Evolutionary conservation across 2,797 vertebrate species (phyloP).

Genomic region (Oreortyx pictus): DNA sequence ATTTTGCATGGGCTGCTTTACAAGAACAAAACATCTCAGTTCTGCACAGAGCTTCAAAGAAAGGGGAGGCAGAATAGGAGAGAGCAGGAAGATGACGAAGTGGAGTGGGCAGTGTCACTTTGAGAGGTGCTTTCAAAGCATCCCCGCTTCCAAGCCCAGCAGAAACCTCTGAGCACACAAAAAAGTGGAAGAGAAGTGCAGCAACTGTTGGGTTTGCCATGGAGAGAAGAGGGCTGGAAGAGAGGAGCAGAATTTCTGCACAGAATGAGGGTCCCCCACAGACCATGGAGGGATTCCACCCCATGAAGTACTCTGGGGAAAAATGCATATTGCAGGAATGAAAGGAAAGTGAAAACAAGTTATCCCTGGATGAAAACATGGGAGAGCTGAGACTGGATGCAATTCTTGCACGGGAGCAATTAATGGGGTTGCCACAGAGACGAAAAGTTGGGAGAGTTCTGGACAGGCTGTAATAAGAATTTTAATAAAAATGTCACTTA

Average conservation of each 20-base stretch:
- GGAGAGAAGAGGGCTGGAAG: background rate
- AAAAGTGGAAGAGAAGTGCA: background rate
- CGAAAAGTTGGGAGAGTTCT: background rate
- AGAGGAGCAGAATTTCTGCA: background rate
- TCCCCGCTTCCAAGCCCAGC: background rate
- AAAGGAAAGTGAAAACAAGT: background rate
- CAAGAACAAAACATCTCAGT: conserved; percentile 49
- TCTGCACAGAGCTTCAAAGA: background rate
- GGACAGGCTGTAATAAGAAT: background rate
- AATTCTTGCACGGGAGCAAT: background rate
- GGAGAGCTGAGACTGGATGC: background rate
- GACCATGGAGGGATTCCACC: background rate
- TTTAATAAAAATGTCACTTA: too few species aligned
- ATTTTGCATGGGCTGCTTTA: conserved; percentile 50
- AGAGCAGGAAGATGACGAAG: background rate
- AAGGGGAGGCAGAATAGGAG: background rate
- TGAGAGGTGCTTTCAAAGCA: background rate
- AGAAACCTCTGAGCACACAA: background rate
- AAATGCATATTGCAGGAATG: background rate
- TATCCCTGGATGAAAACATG: background rate
- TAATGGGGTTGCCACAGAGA: background rate
- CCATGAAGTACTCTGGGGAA: background rate
- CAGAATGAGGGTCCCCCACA: background rate
- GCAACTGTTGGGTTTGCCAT: background rate
- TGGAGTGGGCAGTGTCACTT: background rate